phyloP scores from a whole-genome alignment of 2,888 invertebrate species.

The Morpho achilles region DNA sequence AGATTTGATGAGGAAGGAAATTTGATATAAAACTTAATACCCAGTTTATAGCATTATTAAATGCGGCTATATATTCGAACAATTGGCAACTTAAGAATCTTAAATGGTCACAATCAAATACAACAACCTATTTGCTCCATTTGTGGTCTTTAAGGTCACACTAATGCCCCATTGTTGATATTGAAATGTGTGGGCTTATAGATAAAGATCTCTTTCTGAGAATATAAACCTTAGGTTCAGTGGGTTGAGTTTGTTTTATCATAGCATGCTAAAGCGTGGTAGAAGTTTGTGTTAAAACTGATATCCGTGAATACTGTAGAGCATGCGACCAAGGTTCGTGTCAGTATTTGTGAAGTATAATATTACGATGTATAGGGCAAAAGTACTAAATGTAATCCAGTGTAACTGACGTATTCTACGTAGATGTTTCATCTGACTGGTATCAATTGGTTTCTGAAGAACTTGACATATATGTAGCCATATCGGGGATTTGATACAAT shows the following conservation, averaged over 20 bases:
- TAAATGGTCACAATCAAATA: constrained; percentile 14
- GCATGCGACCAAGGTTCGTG: no score
- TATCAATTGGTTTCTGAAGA: no score
- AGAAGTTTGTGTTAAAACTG: background rate
- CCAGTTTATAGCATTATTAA: background rate
- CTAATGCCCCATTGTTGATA: constrained; percentile 21
- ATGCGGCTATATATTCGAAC: background rate
- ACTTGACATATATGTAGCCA: no score
- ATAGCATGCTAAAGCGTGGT: background rate
- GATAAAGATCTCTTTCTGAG: background rate
- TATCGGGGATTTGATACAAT: no score
- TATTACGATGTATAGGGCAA: no score
- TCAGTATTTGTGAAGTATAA: no score
- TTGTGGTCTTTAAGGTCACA: constrained; percentile 18
- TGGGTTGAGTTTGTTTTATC: background rate
- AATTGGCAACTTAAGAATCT: constrained; percentile 7
- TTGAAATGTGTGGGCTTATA: constrained; percentile 1
- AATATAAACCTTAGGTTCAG: constrained; percentile 1
- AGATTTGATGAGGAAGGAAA: no score
- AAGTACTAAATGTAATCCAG: no score
- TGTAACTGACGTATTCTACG: no score
- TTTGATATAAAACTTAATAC: no score
- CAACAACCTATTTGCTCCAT: constrained; percentile 16
- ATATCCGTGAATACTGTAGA: constrained; percentile 2
- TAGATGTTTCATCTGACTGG: no score